A percentile compares a stretch with the other conserved stretches of the same genome.
phyloP scores from a whole-genome alignment of 2,888 invertebrate genomes.

The Synanthedon tipuliformis region DNA sequence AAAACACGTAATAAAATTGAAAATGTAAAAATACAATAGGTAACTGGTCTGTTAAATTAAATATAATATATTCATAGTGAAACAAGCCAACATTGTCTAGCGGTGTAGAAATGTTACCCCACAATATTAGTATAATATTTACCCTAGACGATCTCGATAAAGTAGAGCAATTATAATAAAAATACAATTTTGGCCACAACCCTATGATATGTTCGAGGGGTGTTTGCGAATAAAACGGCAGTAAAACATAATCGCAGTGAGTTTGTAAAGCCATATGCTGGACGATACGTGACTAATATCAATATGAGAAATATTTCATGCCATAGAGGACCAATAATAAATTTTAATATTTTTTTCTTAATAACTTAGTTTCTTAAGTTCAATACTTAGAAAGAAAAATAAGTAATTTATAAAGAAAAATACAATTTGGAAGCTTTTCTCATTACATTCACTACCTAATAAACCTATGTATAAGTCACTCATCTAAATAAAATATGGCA shows the following conservation, averaged over 20 bases:
- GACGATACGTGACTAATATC: neutral
- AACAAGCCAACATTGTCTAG: conserved; percentile 22
- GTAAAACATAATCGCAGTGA: conserved; percentile 39
- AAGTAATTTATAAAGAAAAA: neutral
- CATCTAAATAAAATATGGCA: no score
- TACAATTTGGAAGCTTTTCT: neutral
- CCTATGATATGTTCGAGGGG: conserved; percentile 44
- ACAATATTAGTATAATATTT: conserved; percentile 60
- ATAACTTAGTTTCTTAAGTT: no score
- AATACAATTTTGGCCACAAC: conserved; percentile 67
- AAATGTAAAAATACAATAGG: neutral
- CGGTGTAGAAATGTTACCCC: conserved; percentile 35
- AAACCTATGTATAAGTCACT: no score
- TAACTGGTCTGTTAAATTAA: no score
- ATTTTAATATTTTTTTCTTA: no score
- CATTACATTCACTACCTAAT: neutral
- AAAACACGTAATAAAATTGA: neutral
- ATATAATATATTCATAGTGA: conserved; percentile 7
- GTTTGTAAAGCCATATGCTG: conserved; percentile 33
- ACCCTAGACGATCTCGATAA: conserved; percentile 53
- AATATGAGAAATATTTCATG: no score
- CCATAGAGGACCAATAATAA: no score
- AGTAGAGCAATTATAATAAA: conserved; percentile 65
- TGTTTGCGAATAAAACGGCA: conserved; percentile 57
- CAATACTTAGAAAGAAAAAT: neutral